Base-by-base conservation (phyloP, 2,888 invertebrate genomes). In the Ophion obscuratus region DNA sequence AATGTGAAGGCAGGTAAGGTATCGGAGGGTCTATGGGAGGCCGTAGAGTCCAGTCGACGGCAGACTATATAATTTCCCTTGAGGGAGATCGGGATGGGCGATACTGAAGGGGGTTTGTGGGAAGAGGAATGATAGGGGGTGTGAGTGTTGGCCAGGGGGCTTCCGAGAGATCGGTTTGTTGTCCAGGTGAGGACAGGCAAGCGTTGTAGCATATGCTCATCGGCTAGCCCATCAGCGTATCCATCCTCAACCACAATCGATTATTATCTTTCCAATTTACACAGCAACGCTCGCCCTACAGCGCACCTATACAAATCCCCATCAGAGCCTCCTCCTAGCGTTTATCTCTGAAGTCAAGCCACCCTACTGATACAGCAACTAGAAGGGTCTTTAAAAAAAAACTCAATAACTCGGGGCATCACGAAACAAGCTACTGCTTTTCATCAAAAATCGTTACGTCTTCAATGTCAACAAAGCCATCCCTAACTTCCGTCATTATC, bases 211-310 rank as follows among this genome's bases (percentile, higher is more conserved):
- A 80, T 88, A 88, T 90, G 89, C 91, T 92, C 92, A 92, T 93
- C 92, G 92, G 89, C 90, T 91, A 88, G 90, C 89, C 92, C 93
- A 93, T 93, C 93, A 92, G 89, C 93, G 89, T 89, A 90, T 91
- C 73, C 91, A 91, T 92, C 90, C 89, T 90, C 92, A 59, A 74
- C 82, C 90, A 91, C 92, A 92, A 94, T 94, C 93, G 93, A 94
- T 94, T 93, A 94, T 93, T 93, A 93, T 93, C 93, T 93, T 93
- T 93, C 93, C 93, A 94, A 93, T 93, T 93, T 93, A 92, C 93
- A 93, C 93, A 91, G 92, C 93, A 91, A 92, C 92, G 90, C 90
- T 90, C 91, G 90, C 91, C 6, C 10, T 64, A n/a, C 11, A 78
- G 61, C 67, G 40, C 66, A 64, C 44, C 74, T 62, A 90, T 91